A percentile compares a stretch with the other conserved stretches of the same genome.
These are phyloP conservation scores for Furcula furcula DNA, from an alignment of 2,888 invertebrate species.

Conservation along the genomic window DNA sequence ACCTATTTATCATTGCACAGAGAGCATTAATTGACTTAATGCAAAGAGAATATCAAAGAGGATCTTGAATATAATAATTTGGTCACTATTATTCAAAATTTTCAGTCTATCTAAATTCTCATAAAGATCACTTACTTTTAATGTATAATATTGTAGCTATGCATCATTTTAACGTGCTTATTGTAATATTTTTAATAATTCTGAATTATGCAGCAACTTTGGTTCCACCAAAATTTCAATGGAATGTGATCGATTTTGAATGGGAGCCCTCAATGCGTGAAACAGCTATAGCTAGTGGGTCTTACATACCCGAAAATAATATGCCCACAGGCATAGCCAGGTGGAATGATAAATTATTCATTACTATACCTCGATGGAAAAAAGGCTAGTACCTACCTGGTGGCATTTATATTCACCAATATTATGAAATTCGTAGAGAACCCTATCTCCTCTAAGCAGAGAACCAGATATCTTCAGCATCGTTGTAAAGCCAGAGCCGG, in stretches of 20 bases:
- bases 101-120: too few species aligned
- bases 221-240: constrained; percentile 70
- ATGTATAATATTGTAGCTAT: too few species aligned
- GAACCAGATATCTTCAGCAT: too few species aligned
- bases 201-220: constrained; percentile 24
- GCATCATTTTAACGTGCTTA: too few species aligned
- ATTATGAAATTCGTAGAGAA: constrained; percentile 61
- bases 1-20: too few species aligned
- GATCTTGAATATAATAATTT: too few species aligned
- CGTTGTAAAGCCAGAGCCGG: too few species aligned
- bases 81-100: too few species aligned
- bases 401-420: constrained; percentile 30
- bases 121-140: too few species aligned
- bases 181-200: constrained; percentile 22
- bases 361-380: constrained; percentile 86
- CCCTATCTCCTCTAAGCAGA: too few species aligned
- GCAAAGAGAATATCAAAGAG: too few species aligned
- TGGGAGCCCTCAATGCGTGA: constrained; percentile 72
- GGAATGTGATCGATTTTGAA: constrained; percentile 84
- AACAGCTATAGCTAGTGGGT: constrained; percentile 74
- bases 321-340: constrained; percentile 85
- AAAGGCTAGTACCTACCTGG: constrained; percentile 70
- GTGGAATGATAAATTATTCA: constrained; percentile 85
- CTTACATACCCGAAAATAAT: constrained; percentile 84
- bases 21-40: too few species aligned